A percentile compares a stretch with the other conserved stretches of the same genome.
Conservation (phyloP, 2,797 vertebrate species). For the Naso thynnoides region DNA sequence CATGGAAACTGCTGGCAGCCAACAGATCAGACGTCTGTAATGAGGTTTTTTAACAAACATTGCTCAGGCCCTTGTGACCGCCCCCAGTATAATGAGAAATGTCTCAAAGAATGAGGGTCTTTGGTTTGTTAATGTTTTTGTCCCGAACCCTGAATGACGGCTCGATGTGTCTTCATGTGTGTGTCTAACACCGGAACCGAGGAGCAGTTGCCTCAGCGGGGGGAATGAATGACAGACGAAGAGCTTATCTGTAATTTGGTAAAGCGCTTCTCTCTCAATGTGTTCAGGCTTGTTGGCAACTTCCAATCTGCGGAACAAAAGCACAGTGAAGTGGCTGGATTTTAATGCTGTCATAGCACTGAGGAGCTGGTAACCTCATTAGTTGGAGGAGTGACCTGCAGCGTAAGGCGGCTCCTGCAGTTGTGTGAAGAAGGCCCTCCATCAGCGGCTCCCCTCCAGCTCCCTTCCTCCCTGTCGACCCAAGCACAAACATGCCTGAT, state of each 20-base stretch:
- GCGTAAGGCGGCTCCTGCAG: constrained; percentile 54
- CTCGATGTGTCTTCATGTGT: constrained; percentile 47
- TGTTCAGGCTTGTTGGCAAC: constrained; percentile 86
- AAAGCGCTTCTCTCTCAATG: constrained; percentile 80
- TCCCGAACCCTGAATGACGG: constrained; percentile 64
- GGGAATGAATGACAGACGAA: constrained; percentile 81
- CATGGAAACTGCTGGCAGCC: constrained; percentile 41
- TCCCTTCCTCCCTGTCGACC: constrained; percentile 53
- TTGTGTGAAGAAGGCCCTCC: constrained; percentile 64
- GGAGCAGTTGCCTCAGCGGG: constrained; percentile 74
- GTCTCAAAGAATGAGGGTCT: constrained; percentile 59
- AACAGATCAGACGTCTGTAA: constrained; percentile 43
- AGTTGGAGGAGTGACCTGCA: constrained; percentile 65
- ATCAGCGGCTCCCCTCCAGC: constrained; percentile 65
- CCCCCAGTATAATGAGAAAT: constrained; percentile 14
- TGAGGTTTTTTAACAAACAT: constrained; percentile 37
- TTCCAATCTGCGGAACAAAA: constrained; percentile 81
- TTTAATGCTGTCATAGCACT: constrained; percentile 77
- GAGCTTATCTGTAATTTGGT: constrained; percentile 87
- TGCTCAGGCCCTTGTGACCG: constrained; percentile 31
- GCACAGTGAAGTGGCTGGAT: constrained; percentile 80
- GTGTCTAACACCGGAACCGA: constrained; percentile 67
- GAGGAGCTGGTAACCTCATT: constrained; percentile 79
- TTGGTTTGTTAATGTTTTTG: constrained; percentile 65
- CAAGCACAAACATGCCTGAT: constrained; percentile 68